Evolutionary conservation across 2,113 vertebrate species (phyloP).

Genomic region (Podarcis cretensis): DNA sequence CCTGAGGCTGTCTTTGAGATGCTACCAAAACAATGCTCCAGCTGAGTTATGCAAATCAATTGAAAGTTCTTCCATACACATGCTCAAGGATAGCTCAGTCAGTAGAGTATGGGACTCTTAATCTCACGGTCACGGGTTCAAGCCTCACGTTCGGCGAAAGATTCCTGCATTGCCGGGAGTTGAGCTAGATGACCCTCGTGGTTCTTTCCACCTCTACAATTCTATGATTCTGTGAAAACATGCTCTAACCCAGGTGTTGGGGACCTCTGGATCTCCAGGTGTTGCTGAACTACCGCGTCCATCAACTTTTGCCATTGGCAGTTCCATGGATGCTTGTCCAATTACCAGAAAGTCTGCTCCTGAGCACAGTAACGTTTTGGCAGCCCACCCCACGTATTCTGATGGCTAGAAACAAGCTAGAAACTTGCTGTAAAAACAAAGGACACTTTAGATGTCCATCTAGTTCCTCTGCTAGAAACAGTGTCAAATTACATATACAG

Average conservation of each 20-base stretch:
- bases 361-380: not conserved
- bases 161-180: too few relatives aligned
- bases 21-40: not conserved
- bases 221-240: too few relatives aligned
- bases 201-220: too few relatives aligned
- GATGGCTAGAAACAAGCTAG: not conserved
- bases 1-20: not conserved
- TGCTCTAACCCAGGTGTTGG: too few relatives aligned
- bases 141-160: too few relatives aligned
- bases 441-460: not conserved
- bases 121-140: too few relatives aligned
- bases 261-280: too few relatives aligned
- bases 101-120: too few relatives aligned
- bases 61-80: not conserved
- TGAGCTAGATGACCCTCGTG: too few relatives aligned
- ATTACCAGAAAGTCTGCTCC: not conserved
- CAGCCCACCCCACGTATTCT: not conserved
- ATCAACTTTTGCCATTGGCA: too few relatives aligned
- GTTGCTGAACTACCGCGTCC: too few relatives aligned
- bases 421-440: not conserved
- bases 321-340: not conserved
- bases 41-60: not conserved
- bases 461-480: not conserved
- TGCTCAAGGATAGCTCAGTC: not conserved
- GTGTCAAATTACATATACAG: not conserved